phyloP scores from a whole-genome alignment of 2,113 vertebrate genomes.

The Toxotes jaculatrix region DNA sequence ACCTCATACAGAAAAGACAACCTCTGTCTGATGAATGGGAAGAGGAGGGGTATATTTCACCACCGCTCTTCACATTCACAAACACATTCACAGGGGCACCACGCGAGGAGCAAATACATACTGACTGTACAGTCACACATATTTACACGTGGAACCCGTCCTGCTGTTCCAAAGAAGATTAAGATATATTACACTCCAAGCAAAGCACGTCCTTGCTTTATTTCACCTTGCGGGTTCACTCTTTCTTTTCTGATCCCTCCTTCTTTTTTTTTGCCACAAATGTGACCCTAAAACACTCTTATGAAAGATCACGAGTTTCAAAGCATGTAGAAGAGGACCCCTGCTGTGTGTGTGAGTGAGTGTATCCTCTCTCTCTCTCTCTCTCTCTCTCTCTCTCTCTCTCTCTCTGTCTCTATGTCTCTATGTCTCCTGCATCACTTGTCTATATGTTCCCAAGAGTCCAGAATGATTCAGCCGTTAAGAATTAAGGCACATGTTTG shows the following conservation, averaged over 20 bases:
- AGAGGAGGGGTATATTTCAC: slow-evolving; percentile 24
- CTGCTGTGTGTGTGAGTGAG: no score
- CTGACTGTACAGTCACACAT: slow-evolving; percentile 12
- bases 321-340: slow-evolving; percentile 4
- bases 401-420: no score
- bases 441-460: not conserved
- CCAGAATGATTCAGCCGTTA: slow-evolving; percentile 29
- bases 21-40: slow-evolving; percentile 64
- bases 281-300: slow-evolving; percentile 11
- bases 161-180: slow-evolving; percentile 40
- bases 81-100: slow-evolving; percentile 7
- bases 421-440: no score
- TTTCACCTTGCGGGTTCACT: slow-evolving; percentile 45
- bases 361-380: no score
- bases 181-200: slow-evolving; percentile 59
- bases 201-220: slow-evolving; percentile 50
- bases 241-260: slow-evolving; percentile 11
- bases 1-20: slow-evolving; percentile 55
- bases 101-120: slow-evolving; percentile 27
- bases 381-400: no score
- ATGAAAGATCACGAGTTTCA: slow-evolving; percentile 9
- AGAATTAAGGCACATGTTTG: not conserved
- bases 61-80: slow-evolving; percentile 16
- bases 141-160: slow-evolving; percentile 18
- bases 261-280: slow-evolving; percentile 36